Percentiles rank a stretch among this genome's conserved stretches.
These are phyloP conservation scores for Scomber scombrus DNA, from an alignment of 2,113 vertebrate genomes.

Conservation along the genomic window DNA sequence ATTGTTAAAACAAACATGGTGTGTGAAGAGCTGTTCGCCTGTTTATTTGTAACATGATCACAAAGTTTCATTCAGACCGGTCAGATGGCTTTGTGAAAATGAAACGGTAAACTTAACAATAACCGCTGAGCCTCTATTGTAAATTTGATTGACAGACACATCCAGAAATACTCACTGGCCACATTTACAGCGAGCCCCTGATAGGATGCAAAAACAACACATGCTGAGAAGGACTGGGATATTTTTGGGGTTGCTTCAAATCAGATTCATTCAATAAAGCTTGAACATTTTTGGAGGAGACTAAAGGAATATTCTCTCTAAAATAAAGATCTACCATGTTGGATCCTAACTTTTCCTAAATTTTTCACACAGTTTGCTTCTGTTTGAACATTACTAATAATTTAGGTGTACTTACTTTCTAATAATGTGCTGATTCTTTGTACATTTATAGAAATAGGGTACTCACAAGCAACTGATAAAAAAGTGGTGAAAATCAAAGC, in stretches of 20 bases:
- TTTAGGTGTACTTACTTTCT: neutral
- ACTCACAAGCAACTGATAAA: constrained; percentile 1
- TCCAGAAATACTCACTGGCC: constrained; percentile 4
- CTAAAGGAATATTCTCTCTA: constrained; percentile 9
- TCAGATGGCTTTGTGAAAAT: constrained; percentile 57
- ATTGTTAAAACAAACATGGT: constrained; percentile 35
- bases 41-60: constrained; percentile 40
- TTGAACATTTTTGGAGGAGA: neutral
- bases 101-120: constrained; percentile 52
- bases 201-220: neutral
- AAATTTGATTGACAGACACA: constrained; percentile 43
- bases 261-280: neutral
- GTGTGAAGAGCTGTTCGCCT: constrained; percentile 37
- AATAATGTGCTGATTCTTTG: neutral
- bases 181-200: neutral
- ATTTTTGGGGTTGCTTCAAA: neutral
- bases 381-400: no score
- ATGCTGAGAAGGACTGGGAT: neutral
- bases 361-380: no score
- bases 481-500: neutral
- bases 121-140: constrained; percentile 1
- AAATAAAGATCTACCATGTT: neutral
- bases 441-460: neutral
- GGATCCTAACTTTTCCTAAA: neutral
- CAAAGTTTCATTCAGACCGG: constrained; percentile 40